These are phyloP conservation scores for Gnatocerus cornutus DNA, from an alignment of 2,888 invertebrate species.

Conservation along the genomic window DNA sequence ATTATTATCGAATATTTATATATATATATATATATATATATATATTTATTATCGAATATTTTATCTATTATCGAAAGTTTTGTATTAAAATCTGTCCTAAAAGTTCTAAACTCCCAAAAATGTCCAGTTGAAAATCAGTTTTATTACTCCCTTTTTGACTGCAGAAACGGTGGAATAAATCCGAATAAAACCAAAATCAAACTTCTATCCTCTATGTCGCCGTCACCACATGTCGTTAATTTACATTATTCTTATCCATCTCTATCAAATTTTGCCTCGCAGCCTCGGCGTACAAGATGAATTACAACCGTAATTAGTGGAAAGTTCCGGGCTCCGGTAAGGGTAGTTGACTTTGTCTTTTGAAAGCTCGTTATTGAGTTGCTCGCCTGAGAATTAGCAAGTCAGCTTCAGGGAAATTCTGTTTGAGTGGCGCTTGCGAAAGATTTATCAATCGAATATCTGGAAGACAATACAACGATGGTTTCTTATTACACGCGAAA, in stretches of 20 bases:
- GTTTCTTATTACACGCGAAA: background rate
- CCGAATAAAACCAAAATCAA: no score
- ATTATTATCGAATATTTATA: no score
- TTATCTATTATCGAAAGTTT: no score
- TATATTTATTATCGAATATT: no score
- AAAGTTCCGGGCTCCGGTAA: slow-evolving; percentile 58
- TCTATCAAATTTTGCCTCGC: slow-evolving; percentile 34
- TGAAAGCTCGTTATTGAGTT: slow-evolving; percentile 61
- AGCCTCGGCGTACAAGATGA: slow-evolving; percentile 58
- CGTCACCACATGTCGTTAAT: no score
- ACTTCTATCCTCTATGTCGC: no score
- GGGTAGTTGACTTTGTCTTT: slow-evolving; percentile 61
- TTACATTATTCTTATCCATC: slow-evolving; percentile 40
- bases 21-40: no score
- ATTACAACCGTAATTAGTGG: slow-evolving; percentile 65
- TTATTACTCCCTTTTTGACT: no score
- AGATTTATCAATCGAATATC: slow-evolving; percentile 51
- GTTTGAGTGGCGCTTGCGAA: slow-evolving; percentile 47
- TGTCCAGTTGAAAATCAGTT: no score
- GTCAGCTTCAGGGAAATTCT: slow-evolving; percentile 51
- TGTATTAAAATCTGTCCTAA: no score
- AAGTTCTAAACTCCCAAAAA: no score
- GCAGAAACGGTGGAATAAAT: no score
- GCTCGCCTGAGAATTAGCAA: slow-evolving; percentile 59
- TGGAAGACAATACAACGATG: slow-evolving; percentile 20